phyloP scores from a whole-genome alignment of 2,888 invertebrate genomes.

The Drosophila acutilabella region DNA sequence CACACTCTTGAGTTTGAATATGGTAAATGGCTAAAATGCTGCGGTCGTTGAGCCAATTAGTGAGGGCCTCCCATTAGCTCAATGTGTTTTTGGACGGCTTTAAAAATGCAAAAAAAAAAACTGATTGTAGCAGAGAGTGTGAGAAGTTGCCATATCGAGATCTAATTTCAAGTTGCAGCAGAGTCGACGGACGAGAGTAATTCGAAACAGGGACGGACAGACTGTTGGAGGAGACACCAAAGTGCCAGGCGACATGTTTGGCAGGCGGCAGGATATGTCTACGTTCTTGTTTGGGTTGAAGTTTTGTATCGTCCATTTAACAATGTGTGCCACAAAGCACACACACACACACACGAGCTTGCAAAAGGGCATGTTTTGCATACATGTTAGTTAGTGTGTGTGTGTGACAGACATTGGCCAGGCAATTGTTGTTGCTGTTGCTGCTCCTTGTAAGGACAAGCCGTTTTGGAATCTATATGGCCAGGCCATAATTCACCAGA shows the following conservation, averaged over 20 bases:
- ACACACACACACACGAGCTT: slow-evolving; percentile 20
- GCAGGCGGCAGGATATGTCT: slow-evolving; percentile 54
- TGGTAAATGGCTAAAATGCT: slow-evolving; percentile 18
- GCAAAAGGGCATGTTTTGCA: slow-evolving; percentile 34
- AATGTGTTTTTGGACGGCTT: not conserved
- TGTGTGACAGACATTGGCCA: slow-evolving; percentile 51
- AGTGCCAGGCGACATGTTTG: slow-evolving; percentile 64
- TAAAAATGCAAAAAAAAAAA: slow-evolving; percentile 9
- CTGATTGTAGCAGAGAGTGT: not conserved
- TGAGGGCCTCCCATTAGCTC: not conserved
- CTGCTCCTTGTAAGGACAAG: slow-evolving; percentile 69
- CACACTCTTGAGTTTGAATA: slow-evolving; percentile 27
- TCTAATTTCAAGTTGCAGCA: slow-evolving; percentile 58
- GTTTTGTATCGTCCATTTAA: slow-evolving; percentile 81
- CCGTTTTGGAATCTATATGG: slow-evolving; percentile 77
- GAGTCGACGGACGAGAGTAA: slow-evolving; percentile 40
- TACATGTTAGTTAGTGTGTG: not conserved
- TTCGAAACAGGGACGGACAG: slow-evolving; percentile 35
- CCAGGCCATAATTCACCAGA: slow-evolving; percentile 79
- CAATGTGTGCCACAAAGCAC: slow-evolving; percentile 75
- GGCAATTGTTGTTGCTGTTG: slow-evolving; percentile 34
- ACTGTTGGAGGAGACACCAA: slow-evolving; percentile 38
- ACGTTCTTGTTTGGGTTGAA: slow-evolving; percentile 47
- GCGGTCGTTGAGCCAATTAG: slow-evolving; percentile 40
- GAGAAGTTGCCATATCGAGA: slow-evolving; percentile 39